Evolutionary conservation across 2,797 vertebrate genomes (phyloP).

Genomic region (Jordanella pulchra): DNA sequence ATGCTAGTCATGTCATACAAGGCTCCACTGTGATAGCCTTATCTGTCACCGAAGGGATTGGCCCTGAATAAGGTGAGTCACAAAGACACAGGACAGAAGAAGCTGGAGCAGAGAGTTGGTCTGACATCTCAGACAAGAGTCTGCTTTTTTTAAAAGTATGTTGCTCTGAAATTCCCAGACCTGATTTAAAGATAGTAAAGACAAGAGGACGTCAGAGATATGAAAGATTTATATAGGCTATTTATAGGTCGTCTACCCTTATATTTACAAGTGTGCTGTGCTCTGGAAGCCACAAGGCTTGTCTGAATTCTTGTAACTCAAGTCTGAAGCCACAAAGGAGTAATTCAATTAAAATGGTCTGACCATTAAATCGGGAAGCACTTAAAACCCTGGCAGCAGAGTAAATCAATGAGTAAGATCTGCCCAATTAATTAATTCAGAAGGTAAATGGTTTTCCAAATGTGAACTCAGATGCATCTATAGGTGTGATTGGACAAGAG

Average conservation of each 20-base stretch:
- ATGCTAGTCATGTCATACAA: slow-evolving; percentile 30
- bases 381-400: slow-evolving; percentile 35
- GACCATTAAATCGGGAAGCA: slow-evolving; percentile 29
- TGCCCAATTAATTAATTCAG: slow-evolving; percentile 43
- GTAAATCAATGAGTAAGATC: slow-evolving; percentile 35
- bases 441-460: slow-evolving; percentile 34
- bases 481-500: neutral
- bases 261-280: slow-evolving; percentile 36
- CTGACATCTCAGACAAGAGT: slow-evolving; percentile 20
- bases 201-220: slow-evolving; percentile 32
- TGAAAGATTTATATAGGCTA: slow-evolving; percentile 58
- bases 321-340: slow-evolving; percentile 26
- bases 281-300: slow-evolving; percentile 30
- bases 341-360: slow-evolving; percentile 54
- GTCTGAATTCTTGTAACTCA: slow-evolving; percentile 26
- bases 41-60: slow-evolving; percentile 34
- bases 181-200: slow-evolving; percentile 45
- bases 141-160: slow-evolving; percentile 35
- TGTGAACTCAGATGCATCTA: slow-evolving; percentile 21
- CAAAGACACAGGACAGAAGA: slow-evolving; percentile 9
- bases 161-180: slow-evolving; percentile 21
- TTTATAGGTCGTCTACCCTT: slow-evolving; percentile 53
- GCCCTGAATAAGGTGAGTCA: slow-evolving; percentile 41
- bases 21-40: slow-evolving; percentile 29
- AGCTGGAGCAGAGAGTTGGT: slow-evolving; percentile 8